Percentiles rank a stretch among this genome's conserved stretches.
Evolutionary conservation across 2,888 invertebrate genomes (phyloP).

Genomic region (Rhopalosiphum nymphaeae): DNA sequence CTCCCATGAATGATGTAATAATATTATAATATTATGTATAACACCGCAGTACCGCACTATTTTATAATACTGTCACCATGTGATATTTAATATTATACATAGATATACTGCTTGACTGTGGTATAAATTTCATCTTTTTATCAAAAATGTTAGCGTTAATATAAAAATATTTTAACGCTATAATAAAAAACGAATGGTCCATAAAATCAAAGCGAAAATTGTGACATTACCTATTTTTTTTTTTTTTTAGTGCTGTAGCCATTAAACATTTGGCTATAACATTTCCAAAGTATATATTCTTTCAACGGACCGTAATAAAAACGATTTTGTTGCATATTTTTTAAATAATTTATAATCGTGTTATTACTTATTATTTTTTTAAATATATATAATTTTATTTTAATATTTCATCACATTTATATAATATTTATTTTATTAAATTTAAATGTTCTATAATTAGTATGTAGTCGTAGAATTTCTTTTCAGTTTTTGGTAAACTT

Average conservation of each 20-base stretch:
- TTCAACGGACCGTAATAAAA: neutral
- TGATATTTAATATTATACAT: neutral
- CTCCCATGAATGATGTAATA: neutral
- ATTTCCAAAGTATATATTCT: neutral
- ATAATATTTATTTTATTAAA: neutral
- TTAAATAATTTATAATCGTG: neutral
- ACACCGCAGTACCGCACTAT: neutral
- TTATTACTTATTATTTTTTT: neutral
- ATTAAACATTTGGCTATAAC: neutral
- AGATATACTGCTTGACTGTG: neutral
- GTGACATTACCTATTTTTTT: constrained; percentile 20
- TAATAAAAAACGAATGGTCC: neutral
- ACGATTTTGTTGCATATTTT: neutral
- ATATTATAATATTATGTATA: constrained; percentile 13
- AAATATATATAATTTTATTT: neutral
- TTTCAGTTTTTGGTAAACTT: neutral
- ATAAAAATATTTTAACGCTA: neutral
- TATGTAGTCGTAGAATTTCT: neutral
- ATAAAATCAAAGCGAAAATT: constrained; percentile 4
- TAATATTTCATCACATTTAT: neutral
- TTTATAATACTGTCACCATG: neutral
- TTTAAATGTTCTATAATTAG: neutral
- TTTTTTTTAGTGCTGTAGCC: neutral
- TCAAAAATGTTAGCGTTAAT: neutral
- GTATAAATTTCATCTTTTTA: neutral